A percentile compares a stretch with the other conserved stretches of the same genome.
These are phyloP conservation scores for Eulemur macaco DNA, from an alignment of 2,113 vertebrate species.

Conservation along the genomic window DNA sequence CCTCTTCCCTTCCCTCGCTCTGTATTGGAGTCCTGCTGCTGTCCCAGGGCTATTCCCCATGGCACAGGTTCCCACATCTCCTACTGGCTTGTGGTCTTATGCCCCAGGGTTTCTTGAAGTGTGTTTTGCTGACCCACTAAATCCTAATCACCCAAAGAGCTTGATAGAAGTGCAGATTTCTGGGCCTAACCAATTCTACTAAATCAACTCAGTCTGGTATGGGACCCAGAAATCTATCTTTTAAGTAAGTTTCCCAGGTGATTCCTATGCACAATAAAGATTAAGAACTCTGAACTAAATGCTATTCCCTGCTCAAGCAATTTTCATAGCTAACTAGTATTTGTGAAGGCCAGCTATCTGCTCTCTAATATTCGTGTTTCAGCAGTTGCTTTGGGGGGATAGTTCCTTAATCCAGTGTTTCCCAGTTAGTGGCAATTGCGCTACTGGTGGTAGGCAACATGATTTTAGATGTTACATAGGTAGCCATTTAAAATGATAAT, in stretches of 20 bases:
- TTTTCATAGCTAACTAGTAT: background rate
- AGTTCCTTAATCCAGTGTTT: background rate
- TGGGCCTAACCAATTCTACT: background rate
- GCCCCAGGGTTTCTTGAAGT: background rate
- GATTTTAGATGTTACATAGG: background rate
- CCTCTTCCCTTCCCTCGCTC: background rate
- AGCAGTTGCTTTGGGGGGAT: background rate
- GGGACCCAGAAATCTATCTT: constrained; percentile 43
- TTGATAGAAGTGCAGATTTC: background rate
- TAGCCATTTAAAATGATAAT: background rate
- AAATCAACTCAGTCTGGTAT: background rate
- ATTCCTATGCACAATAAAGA: constrained; percentile 16
- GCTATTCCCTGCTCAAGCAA: background rate
- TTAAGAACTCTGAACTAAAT: background rate
- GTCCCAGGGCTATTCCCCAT: background rate
- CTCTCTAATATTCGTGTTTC: background rate
- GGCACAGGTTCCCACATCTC: background rate
- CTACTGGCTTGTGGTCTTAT: background rate
- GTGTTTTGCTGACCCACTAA: background rate
- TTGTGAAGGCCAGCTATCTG: background rate
- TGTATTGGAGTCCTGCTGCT: background rate
- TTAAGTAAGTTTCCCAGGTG: constrained; percentile 40
- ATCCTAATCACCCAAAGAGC: background rate
- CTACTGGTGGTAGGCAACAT: background rate
- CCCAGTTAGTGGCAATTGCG: background rate